Evolutionary conservation across 1,140 invertebrate species (phyloP).

Genomic region (Danaus plexippus): DNA sequence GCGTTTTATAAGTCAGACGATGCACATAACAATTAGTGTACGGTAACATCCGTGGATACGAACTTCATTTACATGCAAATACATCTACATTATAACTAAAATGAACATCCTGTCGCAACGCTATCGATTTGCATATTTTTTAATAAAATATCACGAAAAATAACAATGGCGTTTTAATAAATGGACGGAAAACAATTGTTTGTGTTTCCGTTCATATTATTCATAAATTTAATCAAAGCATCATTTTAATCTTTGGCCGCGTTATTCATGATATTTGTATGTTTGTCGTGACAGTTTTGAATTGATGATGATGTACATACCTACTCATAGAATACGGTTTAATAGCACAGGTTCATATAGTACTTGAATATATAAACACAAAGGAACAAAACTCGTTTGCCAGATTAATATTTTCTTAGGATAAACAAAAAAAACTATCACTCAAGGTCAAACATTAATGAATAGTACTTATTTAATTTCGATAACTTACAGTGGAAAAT

Average conservation of each 20-base stretch:
- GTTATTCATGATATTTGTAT: conserved; percentile 42
- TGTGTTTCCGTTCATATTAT: conserved; percentile 61
- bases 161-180: conserved; percentile 60
- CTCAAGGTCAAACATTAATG: too few relatives aligned
- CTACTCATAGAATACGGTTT: too few relatives aligned
- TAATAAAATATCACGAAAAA: conserved; percentile 58
- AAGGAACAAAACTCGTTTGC: too few relatives aligned
- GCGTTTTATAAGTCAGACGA: conserved; percentile 51
- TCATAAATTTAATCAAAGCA: conserved; percentile 61
- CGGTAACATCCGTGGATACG: conserved; percentile 56
- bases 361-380: too few relatives aligned
- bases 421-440: too few relatives aligned
- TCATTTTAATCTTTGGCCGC: conserved; percentile 45
- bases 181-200: conserved; percentile 51
- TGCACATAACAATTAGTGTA: conserved; percentile 58
- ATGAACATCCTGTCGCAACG: conserved; percentile 61
- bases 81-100: conserved; percentile 64
- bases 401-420: too few relatives aligned
- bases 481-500: too few relatives aligned
- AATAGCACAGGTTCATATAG: too few relatives aligned
- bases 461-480: too few relatives aligned
- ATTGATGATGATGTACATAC: too few relatives aligned
- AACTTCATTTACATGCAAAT: conserved; percentile 67
- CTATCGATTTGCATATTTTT: conserved; percentile 71
- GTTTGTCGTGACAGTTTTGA: conserved; percentile 23